phyloP scores from a whole-genome alignment of 2,888 invertebrate genomes.

The Agonopterix alstromeriana region DNA sequence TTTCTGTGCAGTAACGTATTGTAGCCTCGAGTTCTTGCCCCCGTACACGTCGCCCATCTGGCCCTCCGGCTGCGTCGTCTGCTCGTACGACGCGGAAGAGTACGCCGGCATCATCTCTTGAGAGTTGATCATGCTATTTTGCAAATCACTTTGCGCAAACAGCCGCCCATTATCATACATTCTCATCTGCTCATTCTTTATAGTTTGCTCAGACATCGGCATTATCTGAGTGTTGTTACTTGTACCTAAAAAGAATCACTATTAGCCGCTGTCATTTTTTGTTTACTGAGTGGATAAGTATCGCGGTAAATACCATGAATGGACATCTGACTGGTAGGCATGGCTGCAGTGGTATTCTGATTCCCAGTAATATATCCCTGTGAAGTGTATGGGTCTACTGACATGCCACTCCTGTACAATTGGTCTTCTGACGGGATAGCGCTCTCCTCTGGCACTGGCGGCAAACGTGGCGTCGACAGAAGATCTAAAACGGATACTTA shows the following conservation, averaged over 20 bases:
- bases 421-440: conserved; percentile 66
- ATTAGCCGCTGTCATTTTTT: background rate
- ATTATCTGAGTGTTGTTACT: conserved; percentile 63
- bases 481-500: conserved; percentile 39
- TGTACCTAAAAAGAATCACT: conserved; percentile 32
- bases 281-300: background rate
- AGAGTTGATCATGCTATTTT: conserved; percentile 46
- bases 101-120: conserved; percentile 51
- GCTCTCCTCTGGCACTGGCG: conserved; percentile 79
- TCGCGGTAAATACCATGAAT: conserved; percentile 49
- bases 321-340: conserved; percentile 67
- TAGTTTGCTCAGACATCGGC: conserved; percentile 46
- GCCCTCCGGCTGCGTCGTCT: conserved; percentile 29
- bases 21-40: conserved; percentile 40
- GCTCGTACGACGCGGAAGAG: conserved; percentile 35
- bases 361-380: conserved; percentile 42
- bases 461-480: conserved; percentile 64
- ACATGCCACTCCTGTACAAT: conserved; percentile 63
- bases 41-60: conserved; percentile 37
- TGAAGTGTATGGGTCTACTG: conserved; percentile 52
- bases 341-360: conserved; percentile 42
- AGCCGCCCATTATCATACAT: conserved; percentile 54
- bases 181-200: conserved; percentile 61
- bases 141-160: conserved; percentile 53
- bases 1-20: conserved; percentile 49